A percentile compares a stretch with the other conserved stretches of the same genome.
These are phyloP conservation scores for Iphiclides podalirius DNA, from an alignment of 2,888 invertebrate species.

Conservation along the genomic window DNA sequence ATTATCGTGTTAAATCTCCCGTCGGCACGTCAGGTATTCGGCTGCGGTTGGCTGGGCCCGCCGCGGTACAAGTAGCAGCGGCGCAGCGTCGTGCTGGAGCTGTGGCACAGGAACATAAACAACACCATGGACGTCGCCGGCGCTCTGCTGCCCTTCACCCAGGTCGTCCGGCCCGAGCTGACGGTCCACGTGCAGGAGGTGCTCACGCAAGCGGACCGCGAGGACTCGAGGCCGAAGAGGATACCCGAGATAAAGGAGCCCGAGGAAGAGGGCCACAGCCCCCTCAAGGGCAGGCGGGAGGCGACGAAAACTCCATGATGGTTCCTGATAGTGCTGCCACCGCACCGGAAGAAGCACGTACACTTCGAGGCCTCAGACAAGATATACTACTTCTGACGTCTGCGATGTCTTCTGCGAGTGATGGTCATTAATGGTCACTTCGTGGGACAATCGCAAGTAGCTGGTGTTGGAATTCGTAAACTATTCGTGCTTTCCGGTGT, in stretches of 20 bases:
- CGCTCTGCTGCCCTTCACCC: constrained; percentile 69
- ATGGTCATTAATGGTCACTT: not conserved
- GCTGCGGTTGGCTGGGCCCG: constrained; percentile 85
- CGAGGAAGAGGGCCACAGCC: constrained; percentile 21
- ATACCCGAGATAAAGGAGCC: constrained; percentile 69
- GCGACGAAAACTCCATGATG: constrained; percentile 56
- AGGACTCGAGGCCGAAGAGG: constrained; percentile 40
- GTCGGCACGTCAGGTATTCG: constrained; percentile 85
- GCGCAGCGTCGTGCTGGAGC: constrained; percentile 78
- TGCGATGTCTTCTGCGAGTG: not conserved
- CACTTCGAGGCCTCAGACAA: constrained; percentile 69
- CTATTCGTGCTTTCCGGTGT: constrained; percentile 23
- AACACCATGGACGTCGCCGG: constrained; percentile 78
- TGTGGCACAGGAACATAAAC: constrained; percentile 78
- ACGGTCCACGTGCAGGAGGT: constrained; percentile 71
- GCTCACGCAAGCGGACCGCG: constrained; percentile 58
- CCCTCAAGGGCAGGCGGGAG: constrained; percentile 31
- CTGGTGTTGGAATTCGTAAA: constrained; percentile 16
- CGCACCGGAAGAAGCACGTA: constrained; percentile 68
- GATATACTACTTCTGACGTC: constrained; percentile 69
- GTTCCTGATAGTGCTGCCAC: constrained; percentile 65
- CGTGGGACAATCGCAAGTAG: not conserved
- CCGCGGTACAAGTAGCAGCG: constrained; percentile 83
- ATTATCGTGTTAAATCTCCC: too few species aligned
- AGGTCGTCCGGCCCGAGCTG: constrained; percentile 68